Percentiles rank a stretch among this genome's conserved stretches.
Conservation (phyloP, 2,797 vertebrate genomes). For the Scolopax rusticola region DNA sequence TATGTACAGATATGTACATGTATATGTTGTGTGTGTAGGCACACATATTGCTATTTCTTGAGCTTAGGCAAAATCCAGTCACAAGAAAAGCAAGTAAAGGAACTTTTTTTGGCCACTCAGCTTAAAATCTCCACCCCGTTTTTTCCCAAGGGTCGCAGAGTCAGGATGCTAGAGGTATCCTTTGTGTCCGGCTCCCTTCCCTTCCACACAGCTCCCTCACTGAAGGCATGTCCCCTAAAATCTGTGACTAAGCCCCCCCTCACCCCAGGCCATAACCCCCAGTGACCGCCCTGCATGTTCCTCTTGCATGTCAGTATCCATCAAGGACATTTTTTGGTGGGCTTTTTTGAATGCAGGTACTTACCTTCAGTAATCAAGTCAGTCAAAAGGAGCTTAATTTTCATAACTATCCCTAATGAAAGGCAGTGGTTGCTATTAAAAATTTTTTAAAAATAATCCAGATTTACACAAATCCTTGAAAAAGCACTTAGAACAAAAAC, state of each 20-base stretch:
- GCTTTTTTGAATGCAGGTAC: neutral
- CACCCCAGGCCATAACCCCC: neutral
- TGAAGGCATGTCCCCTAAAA: neutral
- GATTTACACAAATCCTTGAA: neutral
- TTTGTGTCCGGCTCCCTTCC: neutral
- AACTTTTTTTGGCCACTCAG: neutral
- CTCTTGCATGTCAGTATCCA: neutral
- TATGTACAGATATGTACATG: neutral
- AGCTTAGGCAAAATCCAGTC: neutral
- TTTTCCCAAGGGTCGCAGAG: rapidly evolving
- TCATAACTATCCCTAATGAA: neutral
- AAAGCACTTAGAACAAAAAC: neutral
- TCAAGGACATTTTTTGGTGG: neutral
- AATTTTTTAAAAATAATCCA: neutral
- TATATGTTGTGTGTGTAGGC: rapidly evolving
- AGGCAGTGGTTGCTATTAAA: neutral
- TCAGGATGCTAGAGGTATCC: neutral
- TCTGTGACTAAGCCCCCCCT: rapidly evolving
- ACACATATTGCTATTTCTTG: rapidly evolving
- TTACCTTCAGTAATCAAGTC: neutral
- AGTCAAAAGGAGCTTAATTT: neutral
- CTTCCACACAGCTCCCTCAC: neutral
- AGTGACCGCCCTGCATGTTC: neutral
- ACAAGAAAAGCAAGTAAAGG: neutral
- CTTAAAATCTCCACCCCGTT: neutral